Evolutionary conservation across 2,797 vertebrate species (phyloP), one percentile per base, ranked within the genome.

Genomic region (Tauraco hartlaubi): DNA sequence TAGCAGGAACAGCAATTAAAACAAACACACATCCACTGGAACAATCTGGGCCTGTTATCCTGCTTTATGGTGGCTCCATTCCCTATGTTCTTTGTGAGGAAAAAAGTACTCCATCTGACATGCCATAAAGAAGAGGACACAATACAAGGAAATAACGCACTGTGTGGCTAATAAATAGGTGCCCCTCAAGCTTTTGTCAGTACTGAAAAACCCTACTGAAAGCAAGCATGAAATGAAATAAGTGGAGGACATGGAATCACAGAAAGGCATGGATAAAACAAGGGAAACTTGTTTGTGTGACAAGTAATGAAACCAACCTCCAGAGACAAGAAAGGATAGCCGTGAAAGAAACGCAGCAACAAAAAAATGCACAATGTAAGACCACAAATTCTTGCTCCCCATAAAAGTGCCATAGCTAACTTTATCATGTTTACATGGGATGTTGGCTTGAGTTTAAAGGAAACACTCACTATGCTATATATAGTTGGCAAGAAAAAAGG

Each of bases 391-490:
- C 14, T 46, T 92, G 81, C 94, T 92, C 59, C 80, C 52, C 87
- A 88, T 77, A 91, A 90, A 97, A 81, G 59, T 88, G 62, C 73
- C 55, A 78, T 25, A 66, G 94, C 54, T 88, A 67, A 96, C 88
- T 91, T 92, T 67, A 78, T 72, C 85, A 71, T 81, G 86, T 95
- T 97, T 96, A 95, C 62, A 68, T 68, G 91, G 87, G 48, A 83
- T 41, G 43, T 14, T 92, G 73, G 64, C 85, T 68, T 19, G 46
- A 68, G 82, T 93, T 83, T 52, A 92, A 87, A 96, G 69, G 69
- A 95, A 97, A 78, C 41, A 54, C 84, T 92, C 67, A n/a, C 71
- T 73, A 41, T 6, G 12, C 78, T 75, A 88, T 61, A 94, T 76
- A 78, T 78, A 95, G 29, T 6, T 92, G 77, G 88, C 80, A 95